Evolutionary conservation across 2,797 vertebrate species (phyloP).

Genomic region (Lindbergichthys nudifrons): DNA sequence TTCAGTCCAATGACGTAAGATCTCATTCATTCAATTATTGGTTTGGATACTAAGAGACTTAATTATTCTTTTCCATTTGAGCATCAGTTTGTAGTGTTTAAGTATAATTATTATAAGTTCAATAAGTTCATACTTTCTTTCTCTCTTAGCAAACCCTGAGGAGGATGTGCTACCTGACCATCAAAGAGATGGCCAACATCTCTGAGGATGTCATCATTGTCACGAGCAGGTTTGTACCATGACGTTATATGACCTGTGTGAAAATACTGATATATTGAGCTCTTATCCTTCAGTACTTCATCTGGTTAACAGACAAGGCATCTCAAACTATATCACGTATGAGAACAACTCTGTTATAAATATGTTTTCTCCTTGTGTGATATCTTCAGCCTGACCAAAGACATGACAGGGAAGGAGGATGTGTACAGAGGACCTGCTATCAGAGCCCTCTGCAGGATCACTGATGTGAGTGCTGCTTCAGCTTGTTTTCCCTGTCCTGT

Average conservation of each 20-base stretch:
- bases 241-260: background rate
- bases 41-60: background rate
- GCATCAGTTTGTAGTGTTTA: background rate
- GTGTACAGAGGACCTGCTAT: conserved; percentile 96
- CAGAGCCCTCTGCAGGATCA: conserved; percentile 96
- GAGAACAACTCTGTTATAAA: too few relatives aligned
- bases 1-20: conserved; percentile 97
- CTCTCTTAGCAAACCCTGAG: conserved; percentile 92
- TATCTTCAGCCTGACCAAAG: conserved; percentile 92
- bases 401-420: conserved; percentile 99
- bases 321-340: background rate
- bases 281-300: background rate
- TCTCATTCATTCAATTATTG: background rate
- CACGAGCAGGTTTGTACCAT: conserved; percentile 92
- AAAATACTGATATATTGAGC: background rate
- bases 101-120: background rate
- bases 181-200: conserved; percentile 99
- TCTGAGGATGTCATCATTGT: conserved; percentile 99
- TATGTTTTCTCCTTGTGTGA: background rate
- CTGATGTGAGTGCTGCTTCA: conserved; percentile 88
- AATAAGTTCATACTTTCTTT: background rate
- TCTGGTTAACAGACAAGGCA: background rate
- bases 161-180: conserved; percentile 98
- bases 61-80: background rate
- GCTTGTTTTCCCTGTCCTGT: background rate